Evolutionary conservation across 2,113 vertebrate species (phyloP), one percentile per base, ranked within the genome.

Genomic region (Nasalis larvatus): DNA sequence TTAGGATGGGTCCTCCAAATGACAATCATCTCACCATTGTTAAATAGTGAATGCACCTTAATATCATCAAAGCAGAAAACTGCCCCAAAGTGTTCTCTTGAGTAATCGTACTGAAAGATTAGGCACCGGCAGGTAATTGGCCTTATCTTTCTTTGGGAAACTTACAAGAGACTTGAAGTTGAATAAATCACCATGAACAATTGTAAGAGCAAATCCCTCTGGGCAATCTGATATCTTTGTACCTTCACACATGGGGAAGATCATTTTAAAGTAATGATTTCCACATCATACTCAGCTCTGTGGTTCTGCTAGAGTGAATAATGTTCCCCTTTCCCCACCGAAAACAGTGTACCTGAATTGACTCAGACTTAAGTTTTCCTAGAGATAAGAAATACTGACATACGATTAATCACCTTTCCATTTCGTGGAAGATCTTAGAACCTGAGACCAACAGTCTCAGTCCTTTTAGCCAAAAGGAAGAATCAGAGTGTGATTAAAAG

Each of bases 11-110:
- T 78, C 87, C 84, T 68, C 49, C 84, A 90, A 97, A 97, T 95
- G 97, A 97, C 95, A 98, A 98, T 98, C 97, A 98, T 97, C 86
- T 91, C 80, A 47, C 97, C 93, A 98, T 98, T 98, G 98, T 98
- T 91, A 93, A 84, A 85, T 93, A 49, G 76, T 98, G 97, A 98
- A 98, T 98, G 86, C 84, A 40, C 89, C 95, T 58, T 96, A 94
- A 96, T 96, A 98, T 85, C 95, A 94, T 97, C 93, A 97, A 91
- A 91, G 83, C 63, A 73, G 94, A 96, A 97, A 90, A 92, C 74
- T 93, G 93, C 58, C 96, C 94, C 71, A 63, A 88, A 96, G 80
- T 60, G 58, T 94, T 95, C 95, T 87, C 77, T 91, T 87, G 84
- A 97, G 93, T 96, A 83, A 96, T 97, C 37, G 0, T 32, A 45